Percentiles rank a stretch among this genome's conserved stretches.
Conservation (phyloP, 2,113 vertebrate genomes). For the Sebastes schlegelii region DNA sequence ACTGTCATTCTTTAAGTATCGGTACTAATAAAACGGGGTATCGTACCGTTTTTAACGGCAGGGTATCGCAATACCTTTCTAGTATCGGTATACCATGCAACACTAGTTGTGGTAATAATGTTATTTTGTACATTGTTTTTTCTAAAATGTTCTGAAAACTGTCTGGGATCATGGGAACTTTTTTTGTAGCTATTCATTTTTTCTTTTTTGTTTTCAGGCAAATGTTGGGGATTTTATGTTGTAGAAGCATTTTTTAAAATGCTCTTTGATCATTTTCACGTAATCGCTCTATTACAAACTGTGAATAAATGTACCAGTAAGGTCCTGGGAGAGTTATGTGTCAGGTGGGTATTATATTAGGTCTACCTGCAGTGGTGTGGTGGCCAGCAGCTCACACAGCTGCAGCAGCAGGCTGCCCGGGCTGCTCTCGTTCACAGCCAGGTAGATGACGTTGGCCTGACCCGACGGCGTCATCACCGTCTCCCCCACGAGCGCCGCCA, state of each 20-base stretch:
- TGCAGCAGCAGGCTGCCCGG: constrained; percentile 92
- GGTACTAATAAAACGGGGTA: no score
- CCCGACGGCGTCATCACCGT: constrained; percentile 88
- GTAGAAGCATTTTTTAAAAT: not conserved
- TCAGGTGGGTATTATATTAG: no score
- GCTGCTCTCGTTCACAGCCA: constrained; percentile 93
- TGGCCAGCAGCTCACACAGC: constrained; percentile 94
- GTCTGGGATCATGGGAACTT: no score
- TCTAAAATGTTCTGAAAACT: no score
- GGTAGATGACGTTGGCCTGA: constrained; percentile 89
- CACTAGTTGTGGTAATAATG: no score
- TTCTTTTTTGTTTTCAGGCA: not conserved
- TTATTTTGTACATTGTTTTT: no score
- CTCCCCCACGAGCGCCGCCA: constrained; percentile 82
- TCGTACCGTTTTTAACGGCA: no score
- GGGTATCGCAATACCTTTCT: no score
- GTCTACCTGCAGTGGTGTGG: constrained; percentile 86
- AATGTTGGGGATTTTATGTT: not conserved
- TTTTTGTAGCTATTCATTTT: not conserved
- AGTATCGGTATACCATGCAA: no score
- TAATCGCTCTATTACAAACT: not conserved
- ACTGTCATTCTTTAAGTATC: no score
- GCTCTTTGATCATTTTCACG: no score
- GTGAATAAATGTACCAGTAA: not conserved
- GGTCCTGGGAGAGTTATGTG: not conserved